Conservation (phyloP, 2,888 invertebrate genomes). For the Limnephilus marmoratus region DNA sequence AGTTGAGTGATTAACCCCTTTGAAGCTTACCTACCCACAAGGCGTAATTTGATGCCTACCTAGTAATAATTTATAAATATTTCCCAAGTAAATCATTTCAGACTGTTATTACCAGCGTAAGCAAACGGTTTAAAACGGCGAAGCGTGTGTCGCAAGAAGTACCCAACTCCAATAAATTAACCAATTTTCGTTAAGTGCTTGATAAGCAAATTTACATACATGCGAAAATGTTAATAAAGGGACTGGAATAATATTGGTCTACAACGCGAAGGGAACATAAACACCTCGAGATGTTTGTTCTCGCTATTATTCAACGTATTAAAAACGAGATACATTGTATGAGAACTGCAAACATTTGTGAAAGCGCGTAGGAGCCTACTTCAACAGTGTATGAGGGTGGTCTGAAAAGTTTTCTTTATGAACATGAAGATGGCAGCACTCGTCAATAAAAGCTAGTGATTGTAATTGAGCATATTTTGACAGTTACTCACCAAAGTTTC, state of each 20-base stretch:
- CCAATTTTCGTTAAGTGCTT: slow-evolving; percentile 23
- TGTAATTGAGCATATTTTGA: too few relatives aligned
- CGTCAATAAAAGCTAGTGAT: too few relatives aligned
- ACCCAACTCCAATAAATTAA: slow-evolving; percentile 22
- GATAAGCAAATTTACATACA: neutral
- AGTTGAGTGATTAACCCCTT: neutral
- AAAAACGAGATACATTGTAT: neutral
- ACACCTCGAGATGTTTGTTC: neutral
- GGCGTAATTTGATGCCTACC: neutral
- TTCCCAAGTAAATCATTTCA: slow-evolving; percentile 12
- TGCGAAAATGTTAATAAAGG: neutral
- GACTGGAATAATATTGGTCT: slow-evolving; percentile 9
- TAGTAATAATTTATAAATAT: slow-evolving; percentile 4
- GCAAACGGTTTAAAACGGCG: slow-evolving; percentile 3
- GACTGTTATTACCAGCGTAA: neutral
- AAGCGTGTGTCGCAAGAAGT: slow-evolving; percentile 13
- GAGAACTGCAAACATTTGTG: neutral
- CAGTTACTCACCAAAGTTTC: too few relatives aligned
- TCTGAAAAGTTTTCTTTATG: too few relatives aligned
- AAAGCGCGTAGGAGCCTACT: neutral
- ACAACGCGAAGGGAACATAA: neutral
- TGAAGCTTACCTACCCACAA: neutral
- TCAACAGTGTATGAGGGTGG: too few relatives aligned
- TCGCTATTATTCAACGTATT: neutral
- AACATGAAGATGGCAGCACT: too few relatives aligned